Conservation (phyloP, 37 sponge, comb jelly and placozoan species). For the Hexactinellida sp. region DNA sequence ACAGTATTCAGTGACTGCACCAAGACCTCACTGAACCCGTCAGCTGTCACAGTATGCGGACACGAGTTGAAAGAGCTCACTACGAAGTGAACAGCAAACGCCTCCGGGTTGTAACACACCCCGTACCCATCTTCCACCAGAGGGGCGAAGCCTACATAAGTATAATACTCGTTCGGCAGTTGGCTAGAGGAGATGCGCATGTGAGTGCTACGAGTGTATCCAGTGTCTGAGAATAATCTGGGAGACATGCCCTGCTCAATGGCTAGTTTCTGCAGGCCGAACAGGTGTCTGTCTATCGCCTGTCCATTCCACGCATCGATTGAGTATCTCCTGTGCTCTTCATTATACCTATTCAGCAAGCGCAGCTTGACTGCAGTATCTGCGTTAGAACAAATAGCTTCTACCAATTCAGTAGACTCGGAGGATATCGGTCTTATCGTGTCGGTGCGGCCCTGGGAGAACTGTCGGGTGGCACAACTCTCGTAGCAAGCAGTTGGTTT, state of each 20-base stretch:
- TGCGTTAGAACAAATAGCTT: background rate
- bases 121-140: conserved; percentile 78
- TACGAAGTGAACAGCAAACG: conserved; percentile 32
- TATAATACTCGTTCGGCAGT: conserved; percentile 19
- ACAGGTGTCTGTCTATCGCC: conserved; percentile 70
- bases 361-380: background rate
- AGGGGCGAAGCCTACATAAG: conserved; percentile 65
- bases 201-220: conserved; percentile 34
- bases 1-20: background rate
- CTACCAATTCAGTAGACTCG: background rate
- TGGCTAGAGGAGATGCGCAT: conserved; percentile 77
- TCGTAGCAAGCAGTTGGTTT: conserved; percentile 62
- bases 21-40: background rate
- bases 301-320: conserved; percentile 50
- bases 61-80: conserved; percentile 45
- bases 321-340: background rate
- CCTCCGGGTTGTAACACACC: conserved; percentile 77
- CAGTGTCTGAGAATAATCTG: conserved; percentile 47
- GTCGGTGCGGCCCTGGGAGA: conserved; percentile 63
- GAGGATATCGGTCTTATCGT: conserved; percentile 55
- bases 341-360: background rate
- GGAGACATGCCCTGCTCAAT: conserved; percentile 49
- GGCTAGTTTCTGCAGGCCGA: conserved; percentile 63
- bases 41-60: conserved; percentile 30
- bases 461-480: conserved; percentile 62